Evolutionary conservation across 2,888 invertebrate species (phyloP), one percentile per base, ranked within the genome.

Genomic region (Nomada ruficornis): DNA sequence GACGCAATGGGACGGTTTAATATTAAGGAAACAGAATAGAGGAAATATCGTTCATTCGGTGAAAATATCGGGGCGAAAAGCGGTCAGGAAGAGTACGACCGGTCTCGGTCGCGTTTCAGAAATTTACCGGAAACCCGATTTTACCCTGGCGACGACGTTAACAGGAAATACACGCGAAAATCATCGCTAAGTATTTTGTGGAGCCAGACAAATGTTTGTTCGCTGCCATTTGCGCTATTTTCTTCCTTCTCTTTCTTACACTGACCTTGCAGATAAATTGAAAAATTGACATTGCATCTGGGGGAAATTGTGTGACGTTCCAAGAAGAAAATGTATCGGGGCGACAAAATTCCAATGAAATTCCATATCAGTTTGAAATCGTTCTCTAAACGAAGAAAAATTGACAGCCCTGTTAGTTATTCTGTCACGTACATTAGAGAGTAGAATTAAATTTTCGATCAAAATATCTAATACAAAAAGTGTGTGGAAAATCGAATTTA

Each of bases 91-190:
- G 15, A 13, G 29, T 26, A 52, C 47, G 18, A 42, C 7, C 65
- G 74, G 50, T 74, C 77, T 74, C 54, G 15, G n/a, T 54, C 67
- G 65, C 67, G 7, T 74, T 78, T 78, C 50, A 13, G 77, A 54
- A 77, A 67, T 78, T 62, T 20, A 23, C 0, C n/a, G 29, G 65
- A n/a, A 78, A 78, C 74, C 74, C 20, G 77, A 67, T 74, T 78
- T 74, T 18, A 65, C 18, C 18, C 11, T 18, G 42, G 20, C 20
- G 47, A 20, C 64, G 13, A 55, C 42, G 64, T n/a, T 44, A 72
- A 77, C 74, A 13, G 65, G 75, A 75, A 64, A 75, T 69, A 63
- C 68, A 10, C 57, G 63, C 11, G 63, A 59, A 64, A 75, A 79
- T 76, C 55, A 67, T 62, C n/a, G 67, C 20, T 47, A 47, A 65